A percentile compares a stretch with the other conserved stretches of the same genome.
These are phyloP conservation scores for Aleiodes leptofemur DNA, from an alignment of 2,888 invertebrate genomes.

Conservation along the genomic window DNA sequence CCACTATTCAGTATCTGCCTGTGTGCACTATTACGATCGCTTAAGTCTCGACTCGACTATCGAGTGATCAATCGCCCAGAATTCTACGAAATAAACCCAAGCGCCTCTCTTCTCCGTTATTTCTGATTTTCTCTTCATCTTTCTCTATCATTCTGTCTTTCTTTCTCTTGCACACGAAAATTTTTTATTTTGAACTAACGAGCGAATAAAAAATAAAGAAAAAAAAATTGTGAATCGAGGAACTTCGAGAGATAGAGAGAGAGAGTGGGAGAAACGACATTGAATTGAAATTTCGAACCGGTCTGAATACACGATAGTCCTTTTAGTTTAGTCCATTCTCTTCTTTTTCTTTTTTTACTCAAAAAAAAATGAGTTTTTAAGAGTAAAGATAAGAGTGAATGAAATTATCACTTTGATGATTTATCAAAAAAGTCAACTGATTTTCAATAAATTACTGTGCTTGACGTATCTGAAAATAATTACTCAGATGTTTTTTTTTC, in stretches of 20 bases:
- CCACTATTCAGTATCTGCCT: slow-evolving; percentile 58
- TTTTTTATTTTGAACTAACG: slow-evolving; percentile 45
- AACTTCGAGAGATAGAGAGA: background rate
- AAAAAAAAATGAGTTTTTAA: slow-evolving; percentile 1
- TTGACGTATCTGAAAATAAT: background rate
- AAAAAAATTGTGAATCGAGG: slow-evolving; percentile 26
- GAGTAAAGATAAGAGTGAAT: slow-evolving; percentile 6
- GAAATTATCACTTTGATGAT: slow-evolving; percentile 12
- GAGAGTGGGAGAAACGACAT: slow-evolving; percentile 24
- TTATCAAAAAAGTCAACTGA: background rate
- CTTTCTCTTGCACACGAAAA: slow-evolving; percentile 33
- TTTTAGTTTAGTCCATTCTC: background rate
- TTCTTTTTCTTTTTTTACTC: background rate
- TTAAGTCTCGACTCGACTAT: slow-evolving; percentile 71
- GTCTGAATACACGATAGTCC: slow-evolving; percentile 36
- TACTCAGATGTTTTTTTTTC: background rate
- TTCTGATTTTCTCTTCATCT: slow-evolving; percentile 45
- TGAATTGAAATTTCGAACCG: slow-evolving; percentile 46
- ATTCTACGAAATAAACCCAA: slow-evolving; percentile 67
- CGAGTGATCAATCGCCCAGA: slow-evolving; percentile 72
- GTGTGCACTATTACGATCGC: slow-evolving; percentile 72
- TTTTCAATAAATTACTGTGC: background rate
- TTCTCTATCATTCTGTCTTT: slow-evolving; percentile 20
- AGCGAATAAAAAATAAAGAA: slow-evolving; percentile 16
- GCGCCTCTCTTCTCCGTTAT: slow-evolving; percentile 39